Evolutionary conservation across 2,113 vertebrate genomes (phyloP).

Genomic region (Erythrolamprus reginae): DNA sequence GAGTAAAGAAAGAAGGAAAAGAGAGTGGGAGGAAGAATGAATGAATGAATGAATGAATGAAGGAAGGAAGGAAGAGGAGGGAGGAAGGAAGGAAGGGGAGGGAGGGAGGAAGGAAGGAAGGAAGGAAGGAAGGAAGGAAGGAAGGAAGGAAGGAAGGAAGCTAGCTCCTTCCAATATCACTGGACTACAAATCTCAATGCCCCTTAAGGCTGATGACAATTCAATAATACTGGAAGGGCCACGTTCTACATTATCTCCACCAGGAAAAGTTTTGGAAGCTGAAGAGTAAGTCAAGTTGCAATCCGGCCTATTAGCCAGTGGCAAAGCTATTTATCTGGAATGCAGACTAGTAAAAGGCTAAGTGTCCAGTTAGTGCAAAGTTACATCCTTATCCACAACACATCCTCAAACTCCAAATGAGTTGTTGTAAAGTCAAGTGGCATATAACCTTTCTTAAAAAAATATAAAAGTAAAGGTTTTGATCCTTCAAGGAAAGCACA

Average conservation of each 20-base stretch:
- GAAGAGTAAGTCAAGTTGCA: background rate
- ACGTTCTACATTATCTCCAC: background rate
- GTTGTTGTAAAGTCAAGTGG: background rate
- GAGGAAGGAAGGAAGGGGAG: too few species aligned
- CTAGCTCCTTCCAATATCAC: background rate
- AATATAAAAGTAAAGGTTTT: too few species aligned
- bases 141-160: too few species aligned
- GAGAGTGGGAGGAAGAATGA: too few species aligned
- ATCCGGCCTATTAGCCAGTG: background rate
- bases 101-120: too few species aligned
- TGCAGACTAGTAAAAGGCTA: background rate
- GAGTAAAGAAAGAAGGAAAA: too few species aligned
- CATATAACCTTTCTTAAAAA: background rate
- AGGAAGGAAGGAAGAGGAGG: too few species aligned
- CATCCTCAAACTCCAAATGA: too few species aligned
- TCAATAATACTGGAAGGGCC: background rate
- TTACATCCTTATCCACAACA: background rate
- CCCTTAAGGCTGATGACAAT: background rate
- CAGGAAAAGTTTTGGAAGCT: background rate
- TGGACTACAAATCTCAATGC: background rate
- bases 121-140: too few species aligned
- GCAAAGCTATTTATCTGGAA: background rate
- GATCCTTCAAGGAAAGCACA: background rate
- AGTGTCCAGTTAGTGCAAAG: background rate
- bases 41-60: too few species aligned